A percentile compares a stretch with the other conserved stretches of the same genome.
These are phyloP conservation scores for Eledona agricola DNA, from an alignment of 2,888 invertebrate species.

Conservation along the genomic window DNA sequence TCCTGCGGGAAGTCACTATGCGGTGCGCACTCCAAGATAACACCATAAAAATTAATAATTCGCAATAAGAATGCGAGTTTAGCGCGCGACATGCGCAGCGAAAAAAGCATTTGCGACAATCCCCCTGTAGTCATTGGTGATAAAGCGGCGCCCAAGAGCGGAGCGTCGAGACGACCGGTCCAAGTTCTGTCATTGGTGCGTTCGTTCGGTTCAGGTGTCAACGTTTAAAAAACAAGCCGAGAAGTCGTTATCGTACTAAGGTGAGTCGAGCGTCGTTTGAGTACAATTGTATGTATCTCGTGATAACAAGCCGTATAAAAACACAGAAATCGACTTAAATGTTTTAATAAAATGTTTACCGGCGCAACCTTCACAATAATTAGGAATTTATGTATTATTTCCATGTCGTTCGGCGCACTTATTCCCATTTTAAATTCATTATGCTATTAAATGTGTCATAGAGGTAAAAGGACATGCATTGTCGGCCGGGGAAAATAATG, in stretches of 20 bases:
- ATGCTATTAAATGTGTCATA: constrained; percentile 31
- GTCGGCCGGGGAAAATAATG: constrained; percentile 24
- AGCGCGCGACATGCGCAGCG: constrained; percentile 17
- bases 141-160: constrained; percentile 25
- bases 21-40: no score
- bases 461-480: constrained; percentile 29
- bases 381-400: constrained; percentile 29
- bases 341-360: constrained; percentile 8
- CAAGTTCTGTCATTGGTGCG: constrained; percentile 13
- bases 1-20: no score
- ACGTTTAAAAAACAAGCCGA: background rate
- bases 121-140: constrained; percentile 27
- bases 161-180: constrained; percentile 24
- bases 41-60: constrained; percentile 16
- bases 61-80: constrained; percentile 21
- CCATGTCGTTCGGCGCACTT: constrained; percentile 17
- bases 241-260: background rate
- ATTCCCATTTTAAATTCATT: constrained; percentile 33
- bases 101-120: constrained; percentile 26
- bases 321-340: constrained; percentile 1
- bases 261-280: constrained; percentile 7
- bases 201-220: constrained; percentile 12
- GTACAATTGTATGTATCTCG: constrained; percentile 18
- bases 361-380: constrained; percentile 28
- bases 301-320: constrained; percentile 10